Percentiles rank a stretch among this genome's conserved stretches.
Conservation (phyloP, 2,113 vertebrate species). For the Myrmecophaga tridactyla region DNA sequence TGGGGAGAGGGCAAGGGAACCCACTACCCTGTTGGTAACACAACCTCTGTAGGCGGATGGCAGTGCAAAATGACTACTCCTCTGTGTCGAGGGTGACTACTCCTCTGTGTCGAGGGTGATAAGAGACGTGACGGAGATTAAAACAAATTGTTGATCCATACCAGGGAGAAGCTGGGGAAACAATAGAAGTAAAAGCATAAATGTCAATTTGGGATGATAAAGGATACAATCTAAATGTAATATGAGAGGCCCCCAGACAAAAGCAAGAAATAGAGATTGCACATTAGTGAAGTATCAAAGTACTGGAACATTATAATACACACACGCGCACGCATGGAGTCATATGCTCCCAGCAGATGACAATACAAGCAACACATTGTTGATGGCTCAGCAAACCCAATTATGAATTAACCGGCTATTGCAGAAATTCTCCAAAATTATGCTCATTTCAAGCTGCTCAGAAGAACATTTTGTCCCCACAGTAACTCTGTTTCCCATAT, state of each 20-base stretch:
- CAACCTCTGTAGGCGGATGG: constrained; percentile 77
- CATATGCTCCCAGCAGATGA: constrained; percentile 78
- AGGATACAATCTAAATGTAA: constrained; percentile 93
- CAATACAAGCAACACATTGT: constrained; percentile 81
- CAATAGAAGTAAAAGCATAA: constrained; percentile 92
- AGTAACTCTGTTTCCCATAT: constrained; percentile 69
- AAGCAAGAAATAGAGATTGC: constrained; percentile 88
- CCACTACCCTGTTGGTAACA: constrained; percentile 68
- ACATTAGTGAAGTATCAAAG: constrained; percentile 83
- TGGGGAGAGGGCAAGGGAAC: constrained; percentile 66
- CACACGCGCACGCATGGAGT: constrained; percentile 51
- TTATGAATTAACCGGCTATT: constrained; percentile 76
- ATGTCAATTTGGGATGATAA: constrained; percentile 94
- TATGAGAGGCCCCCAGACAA: constrained; percentile 90
- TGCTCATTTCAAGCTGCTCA: constrained; percentile 67
- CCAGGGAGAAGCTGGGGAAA: constrained; percentile 87
- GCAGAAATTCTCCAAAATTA: constrained; percentile 61
- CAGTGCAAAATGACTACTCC: constrained; percentile 79
- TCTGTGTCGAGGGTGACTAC: constrained; percentile 84
- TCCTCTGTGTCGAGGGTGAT: constrained; percentile 84
- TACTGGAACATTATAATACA: constrained; percentile 64
- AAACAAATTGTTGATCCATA: constrained; percentile 89
- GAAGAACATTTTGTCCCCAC: constrained; percentile 61
- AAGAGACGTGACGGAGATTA: constrained; percentile 88
- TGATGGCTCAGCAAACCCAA: constrained; percentile 79